Base-by-base conservation (phyloP, 2,113 vertebrate genomes). In the Poeciliopsis turrubarensis region DNA sequence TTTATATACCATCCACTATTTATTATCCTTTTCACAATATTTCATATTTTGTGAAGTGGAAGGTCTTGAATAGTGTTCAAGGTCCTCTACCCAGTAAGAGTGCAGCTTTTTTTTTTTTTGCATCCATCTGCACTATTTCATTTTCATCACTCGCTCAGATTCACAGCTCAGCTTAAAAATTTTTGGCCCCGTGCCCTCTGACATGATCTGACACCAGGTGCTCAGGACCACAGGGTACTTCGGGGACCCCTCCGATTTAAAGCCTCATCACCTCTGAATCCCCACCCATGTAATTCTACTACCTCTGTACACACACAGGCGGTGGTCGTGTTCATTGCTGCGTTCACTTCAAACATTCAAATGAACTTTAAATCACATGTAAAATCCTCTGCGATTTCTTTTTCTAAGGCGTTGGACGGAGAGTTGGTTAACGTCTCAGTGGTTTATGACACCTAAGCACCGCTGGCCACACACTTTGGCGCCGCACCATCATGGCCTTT, bases 181-280 rank as follows among this genome's bases (percentile, higher is more conserved):
- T 71, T 72, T 68, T 87, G 80, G 73, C 84, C 77, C 67, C 62
- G 65, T 81, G 81, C 77, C 85, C 79, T 86, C 80, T 87, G 84
- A 87, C 73, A 89, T 83, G 80, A 82, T 84, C 84, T 84, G 82
- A 85, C 71, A 85, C 75, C 86, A 88, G 79, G 80, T 87, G 84
- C 88, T 82, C 69, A 37, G 57, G 67, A 86, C 80, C 70, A 41
- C 29, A 22, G 70, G 14, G 81, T 79, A 81, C 81, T 75, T 67
- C 73, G 71, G 78, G 67, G 83, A 81, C 74, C 69, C 68, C 44
- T 78, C 30, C 54, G 80, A 57, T 90, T 89, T 81, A 90, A 84
- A 87, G 84, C 88, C 82, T 90, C 87, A 84, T 89, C 88, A 90
- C 87, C 85, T 84, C 79, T 66, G 77, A 85, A 83, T 86, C 75